A percentile compares a stretch with the other conserved stretches of the same genome.
Conservation (phyloP, 2,113 vertebrate genomes). For the Phoxinus phoxinus region DNA sequence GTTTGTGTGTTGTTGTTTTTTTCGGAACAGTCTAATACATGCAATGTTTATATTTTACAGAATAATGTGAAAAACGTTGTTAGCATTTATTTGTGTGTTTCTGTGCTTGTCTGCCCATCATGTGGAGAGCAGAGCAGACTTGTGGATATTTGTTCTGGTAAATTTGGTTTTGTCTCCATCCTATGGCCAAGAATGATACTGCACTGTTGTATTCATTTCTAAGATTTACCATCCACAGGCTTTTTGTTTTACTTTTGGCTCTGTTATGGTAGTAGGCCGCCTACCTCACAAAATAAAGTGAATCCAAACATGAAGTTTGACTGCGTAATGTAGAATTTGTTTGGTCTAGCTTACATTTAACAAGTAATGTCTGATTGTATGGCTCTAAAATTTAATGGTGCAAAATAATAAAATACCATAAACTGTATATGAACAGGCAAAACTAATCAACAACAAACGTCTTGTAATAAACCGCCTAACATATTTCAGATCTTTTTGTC, state of each 20-base stretch:
- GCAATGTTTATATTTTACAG: neutral
- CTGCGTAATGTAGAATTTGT: neutral
- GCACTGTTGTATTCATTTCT: neutral
- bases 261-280: too few relatives aligned
- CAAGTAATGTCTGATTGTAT: neutral
- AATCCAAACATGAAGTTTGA: neutral
- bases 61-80: neutral
- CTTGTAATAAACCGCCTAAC: neutral
- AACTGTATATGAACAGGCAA: neutral
- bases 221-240: neutral
- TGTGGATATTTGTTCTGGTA: neutral
- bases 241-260: neutral
- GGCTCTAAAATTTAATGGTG: neutral
- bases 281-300: neutral
- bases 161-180: conserved; percentile 17
- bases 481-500: neutral
- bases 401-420: neutral
- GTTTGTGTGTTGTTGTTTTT: neutral
- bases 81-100: neutral
- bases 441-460: neutral
- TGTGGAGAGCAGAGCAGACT: neutral
- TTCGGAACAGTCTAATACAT: neutral
- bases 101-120: neutral
- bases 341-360: neutral
- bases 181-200: neutral